phyloP scores from a whole-genome alignment of 2,888 invertebrate species.

The Stenolophus ochropezus region DNA sequence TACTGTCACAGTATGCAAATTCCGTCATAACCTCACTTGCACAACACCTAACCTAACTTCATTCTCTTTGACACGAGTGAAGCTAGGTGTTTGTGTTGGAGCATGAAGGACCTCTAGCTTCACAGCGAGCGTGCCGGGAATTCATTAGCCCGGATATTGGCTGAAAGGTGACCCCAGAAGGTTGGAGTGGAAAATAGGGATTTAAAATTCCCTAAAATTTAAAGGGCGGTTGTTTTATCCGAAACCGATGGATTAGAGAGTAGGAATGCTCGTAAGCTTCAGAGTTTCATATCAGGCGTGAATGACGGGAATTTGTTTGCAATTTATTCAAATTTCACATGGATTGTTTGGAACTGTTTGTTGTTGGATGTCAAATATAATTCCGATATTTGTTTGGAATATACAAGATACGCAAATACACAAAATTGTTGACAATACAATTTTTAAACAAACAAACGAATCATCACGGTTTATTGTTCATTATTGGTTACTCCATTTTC shows the following conservation, averaged over 20 bases:
- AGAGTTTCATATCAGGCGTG: not conserved
- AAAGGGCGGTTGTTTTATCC: not conserved
- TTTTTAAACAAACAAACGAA: no score
- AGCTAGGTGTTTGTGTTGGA: not conserved
- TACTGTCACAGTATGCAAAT: not conserved
- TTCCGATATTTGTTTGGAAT: no score
- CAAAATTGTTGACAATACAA: no score
- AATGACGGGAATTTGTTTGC: not conserved
- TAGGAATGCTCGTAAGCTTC: not conserved
- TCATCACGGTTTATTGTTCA: no score
- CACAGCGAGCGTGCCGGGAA: not conserved
- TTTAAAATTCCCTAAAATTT: not conserved
- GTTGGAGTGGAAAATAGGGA: not conserved
- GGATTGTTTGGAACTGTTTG: not conserved
- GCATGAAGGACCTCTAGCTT: not conserved
- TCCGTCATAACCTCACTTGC: not conserved
- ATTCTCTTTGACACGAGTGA: not conserved
- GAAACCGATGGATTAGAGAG: not conserved
- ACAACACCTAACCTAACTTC: not conserved
- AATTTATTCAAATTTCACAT: not conserved
- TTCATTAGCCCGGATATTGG: constrained; percentile 7
- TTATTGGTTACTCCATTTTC: no score
- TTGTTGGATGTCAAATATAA: not conserved
- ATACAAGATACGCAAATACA: no score
- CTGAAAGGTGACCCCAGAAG: not conserved